Conservation (phyloP, 2,113 vertebrate genomes). For the Calidris pugnax region DNA sequence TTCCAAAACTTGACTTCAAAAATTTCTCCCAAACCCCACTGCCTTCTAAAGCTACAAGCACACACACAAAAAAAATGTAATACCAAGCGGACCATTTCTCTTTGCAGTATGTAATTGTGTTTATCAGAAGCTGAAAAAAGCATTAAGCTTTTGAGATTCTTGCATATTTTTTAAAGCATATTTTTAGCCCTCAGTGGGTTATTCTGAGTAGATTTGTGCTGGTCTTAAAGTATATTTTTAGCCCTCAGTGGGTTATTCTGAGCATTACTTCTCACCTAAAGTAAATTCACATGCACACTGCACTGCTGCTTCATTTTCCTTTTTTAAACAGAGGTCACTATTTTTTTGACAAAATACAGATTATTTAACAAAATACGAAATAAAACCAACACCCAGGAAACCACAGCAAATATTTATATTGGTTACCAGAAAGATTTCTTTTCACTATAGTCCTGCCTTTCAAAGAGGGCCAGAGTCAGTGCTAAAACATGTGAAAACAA, state of each 20-base stretch:
- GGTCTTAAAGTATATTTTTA: neutral
- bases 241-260: neutral
- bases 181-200: neutral
- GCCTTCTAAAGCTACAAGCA: neutral
- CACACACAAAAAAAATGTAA: neutral
- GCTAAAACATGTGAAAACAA: neutral
- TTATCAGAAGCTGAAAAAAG: neutral
- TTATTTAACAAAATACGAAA: neutral
- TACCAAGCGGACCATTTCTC: neutral
- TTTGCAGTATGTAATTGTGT: neutral
- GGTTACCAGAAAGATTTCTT: neutral
- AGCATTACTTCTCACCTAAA: neutral
- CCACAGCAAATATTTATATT: neutral
- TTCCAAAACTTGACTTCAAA: neutral
- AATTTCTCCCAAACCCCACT: neutral
- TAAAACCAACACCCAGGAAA: neutral
- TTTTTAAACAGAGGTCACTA: neutral
- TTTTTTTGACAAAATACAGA: neutral
- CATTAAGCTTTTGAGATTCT: neutral
- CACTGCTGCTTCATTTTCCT: neutral
- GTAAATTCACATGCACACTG: neutral
- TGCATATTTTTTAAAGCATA: neutral
- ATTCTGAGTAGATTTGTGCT: neutral
- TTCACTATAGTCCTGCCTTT: neutral
- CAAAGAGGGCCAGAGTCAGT: neutral